A percentile compares a stretch with the other conserved stretches of the same genome.
Conservation (phyloP, 2,797 vertebrate species). For the Enteromius radiatus region DNA sequence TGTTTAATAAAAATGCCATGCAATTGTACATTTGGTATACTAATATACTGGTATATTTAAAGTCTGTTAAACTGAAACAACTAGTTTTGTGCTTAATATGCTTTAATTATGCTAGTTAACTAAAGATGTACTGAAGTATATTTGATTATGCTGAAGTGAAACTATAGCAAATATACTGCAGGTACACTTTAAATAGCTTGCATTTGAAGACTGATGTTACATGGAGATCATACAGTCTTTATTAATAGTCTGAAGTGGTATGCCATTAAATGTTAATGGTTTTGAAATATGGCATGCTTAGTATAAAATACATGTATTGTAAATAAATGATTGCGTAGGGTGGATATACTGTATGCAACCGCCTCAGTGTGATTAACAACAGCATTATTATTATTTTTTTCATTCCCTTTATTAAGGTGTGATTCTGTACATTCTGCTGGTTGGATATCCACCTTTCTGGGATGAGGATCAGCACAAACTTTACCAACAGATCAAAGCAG, state of each 20-base stretch:
- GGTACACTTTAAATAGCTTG: not conserved
- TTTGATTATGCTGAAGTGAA: no score
- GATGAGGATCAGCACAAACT: conserved; percentile 98
- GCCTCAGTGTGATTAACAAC: not conserved
- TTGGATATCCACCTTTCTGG: conserved; percentile 98
- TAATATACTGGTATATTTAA: not conserved
- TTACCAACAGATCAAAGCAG: conserved; percentile 98
- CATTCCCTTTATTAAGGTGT: conserved; percentile 78
- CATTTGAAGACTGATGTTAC: not conserved
- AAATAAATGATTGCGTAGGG: not conserved
- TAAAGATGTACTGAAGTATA: not conserved
- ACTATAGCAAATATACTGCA: not conserved
- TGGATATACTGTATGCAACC: not conserved
- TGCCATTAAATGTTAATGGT: not conserved
- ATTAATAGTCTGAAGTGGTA: not conserved
- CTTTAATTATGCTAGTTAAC: not conserved
- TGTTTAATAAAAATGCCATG: not conserved
- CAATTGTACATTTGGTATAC: not conserved
- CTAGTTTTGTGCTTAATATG: not conserved
- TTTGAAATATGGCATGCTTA: not conserved
- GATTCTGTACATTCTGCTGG: conserved; percentile 96
- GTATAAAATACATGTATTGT: not conserved
- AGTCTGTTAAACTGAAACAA: not conserved
- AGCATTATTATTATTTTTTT: not conserved
- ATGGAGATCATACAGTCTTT: not conserved